Evolutionary conservation across 2,797 vertebrate genomes (phyloP).

Genomic region (Characodon lateralis): DNA sequence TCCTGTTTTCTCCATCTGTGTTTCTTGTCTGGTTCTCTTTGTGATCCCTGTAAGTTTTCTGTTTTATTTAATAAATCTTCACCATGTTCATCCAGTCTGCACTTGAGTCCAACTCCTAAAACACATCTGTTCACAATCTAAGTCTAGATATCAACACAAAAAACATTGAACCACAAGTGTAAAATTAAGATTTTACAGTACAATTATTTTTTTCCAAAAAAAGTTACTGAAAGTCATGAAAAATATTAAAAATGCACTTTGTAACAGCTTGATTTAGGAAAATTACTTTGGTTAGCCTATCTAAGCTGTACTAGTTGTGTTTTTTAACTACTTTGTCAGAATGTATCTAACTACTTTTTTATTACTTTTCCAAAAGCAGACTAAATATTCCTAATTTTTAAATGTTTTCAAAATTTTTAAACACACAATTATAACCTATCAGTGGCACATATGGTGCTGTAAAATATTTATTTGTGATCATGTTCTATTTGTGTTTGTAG

Average conservation of each 20-base stretch:
- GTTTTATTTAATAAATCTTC: no score
- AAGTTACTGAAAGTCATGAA: neutral
- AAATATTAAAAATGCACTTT: no score
- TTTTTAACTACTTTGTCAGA: neutral
- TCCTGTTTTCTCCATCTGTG: no score
- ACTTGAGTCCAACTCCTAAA: no score
- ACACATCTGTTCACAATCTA: neutral
- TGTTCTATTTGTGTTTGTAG: neutral
- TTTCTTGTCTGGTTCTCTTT: no score
- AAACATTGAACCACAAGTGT: no score
- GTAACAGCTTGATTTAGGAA: no score
- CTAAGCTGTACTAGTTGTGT: neutral
- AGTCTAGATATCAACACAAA: neutral
- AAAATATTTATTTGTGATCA: constrained; percentile 1
- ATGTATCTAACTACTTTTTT: neutral
- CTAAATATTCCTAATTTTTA: neutral
- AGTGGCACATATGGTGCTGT: neutral
- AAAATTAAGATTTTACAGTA: neutral
- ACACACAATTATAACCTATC: neutral
- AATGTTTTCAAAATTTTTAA: neutral
- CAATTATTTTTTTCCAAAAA: neutral
- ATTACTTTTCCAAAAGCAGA: neutral
- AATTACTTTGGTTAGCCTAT: neutral
- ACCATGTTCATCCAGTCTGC: no score
- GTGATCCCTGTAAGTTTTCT: no score